phyloP scores from a whole-genome alignment of 2,797 vertebrate genomes.

The Tenualosa ilisha region DNA sequence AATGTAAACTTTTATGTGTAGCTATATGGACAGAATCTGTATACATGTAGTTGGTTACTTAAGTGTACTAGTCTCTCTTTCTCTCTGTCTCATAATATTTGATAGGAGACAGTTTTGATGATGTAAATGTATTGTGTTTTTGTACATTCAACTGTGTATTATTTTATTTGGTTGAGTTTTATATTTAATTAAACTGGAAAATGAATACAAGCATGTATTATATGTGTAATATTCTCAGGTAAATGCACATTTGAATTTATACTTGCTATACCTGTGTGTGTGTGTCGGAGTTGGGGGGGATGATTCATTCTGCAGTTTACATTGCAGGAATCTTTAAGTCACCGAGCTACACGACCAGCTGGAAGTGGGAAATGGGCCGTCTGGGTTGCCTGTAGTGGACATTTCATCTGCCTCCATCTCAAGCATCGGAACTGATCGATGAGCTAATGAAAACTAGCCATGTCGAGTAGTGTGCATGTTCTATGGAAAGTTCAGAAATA shows the following conservation, averaged over 20 bases:
- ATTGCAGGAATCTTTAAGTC: not conserved
- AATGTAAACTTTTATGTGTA: not conserved
- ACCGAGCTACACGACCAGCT: too few species aligned
- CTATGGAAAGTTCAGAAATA: not conserved
- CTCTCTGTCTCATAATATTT: not conserved
- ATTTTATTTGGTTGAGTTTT: not conserved
- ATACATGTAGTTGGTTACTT: not conserved
- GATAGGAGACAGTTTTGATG: not conserved
- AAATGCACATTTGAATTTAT: not conserved
- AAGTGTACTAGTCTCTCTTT: not conserved
- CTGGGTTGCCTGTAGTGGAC: too few species aligned
- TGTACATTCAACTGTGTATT: not conserved
- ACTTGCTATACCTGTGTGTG: not conserved
- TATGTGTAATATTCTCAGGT: not conserved
- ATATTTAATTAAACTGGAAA: constrained; percentile 12
- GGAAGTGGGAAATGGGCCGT: too few species aligned
- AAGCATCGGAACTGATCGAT: not conserved
- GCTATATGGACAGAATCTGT: not conserved
- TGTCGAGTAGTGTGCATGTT: not conserved
- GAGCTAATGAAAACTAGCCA: not conserved
- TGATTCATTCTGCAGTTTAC: not conserved
- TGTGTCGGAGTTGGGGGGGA: not conserved
- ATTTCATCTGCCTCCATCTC: too few species aligned
- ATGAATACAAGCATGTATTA: not conserved
- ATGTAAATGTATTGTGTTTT: not conserved